A percentile compares a stretch with the other conserved stretches of the same genome.
Evolutionary conservation across 1,140 invertebrate species (phyloP).

Genomic region (Pogonomyrmex californicus): DNA sequence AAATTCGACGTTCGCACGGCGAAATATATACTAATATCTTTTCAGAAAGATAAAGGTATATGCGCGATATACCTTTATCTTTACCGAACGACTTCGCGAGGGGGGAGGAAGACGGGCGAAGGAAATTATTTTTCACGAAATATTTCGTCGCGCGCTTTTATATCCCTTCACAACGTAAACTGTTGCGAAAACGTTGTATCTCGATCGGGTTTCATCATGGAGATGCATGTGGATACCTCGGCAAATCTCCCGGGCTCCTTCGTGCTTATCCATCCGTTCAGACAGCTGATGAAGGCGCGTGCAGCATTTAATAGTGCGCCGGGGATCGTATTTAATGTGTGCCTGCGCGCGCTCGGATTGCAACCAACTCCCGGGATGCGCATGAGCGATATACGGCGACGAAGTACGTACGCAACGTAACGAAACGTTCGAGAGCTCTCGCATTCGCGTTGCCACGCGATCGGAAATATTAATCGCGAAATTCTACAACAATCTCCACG

Average conservation of each 20-base stretch:
- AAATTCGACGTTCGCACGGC: not conserved
- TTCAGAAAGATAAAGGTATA: too few relatives aligned
- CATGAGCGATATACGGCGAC: not conserved
- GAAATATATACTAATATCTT: not conserved
- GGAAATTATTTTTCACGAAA: slow-evolving; percentile 20
- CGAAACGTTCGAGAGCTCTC: slow-evolving; percentile 3
- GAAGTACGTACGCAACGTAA: not conserved
- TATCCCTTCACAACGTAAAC: not conserved
- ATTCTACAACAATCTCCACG: not conserved
- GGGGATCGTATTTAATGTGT: slow-evolving; percentile 47
- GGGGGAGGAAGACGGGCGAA: not conserved
- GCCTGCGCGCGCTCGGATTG: slow-evolving; percentile 38
- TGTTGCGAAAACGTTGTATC: slow-evolving; percentile 36
- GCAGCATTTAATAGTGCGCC: slow-evolving; percentile 46
- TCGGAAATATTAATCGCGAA: not conserved
- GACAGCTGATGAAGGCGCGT: slow-evolving; percentile 41
- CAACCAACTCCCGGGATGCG: slow-evolving; percentile 29
- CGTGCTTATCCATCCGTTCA: slow-evolving; percentile 25
- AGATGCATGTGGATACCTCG: slow-evolving; percentile 26
- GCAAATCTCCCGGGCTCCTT: slow-evolving; percentile 38
- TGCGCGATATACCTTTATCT: too few relatives aligned
- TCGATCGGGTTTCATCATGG: slow-evolving; percentile 42
- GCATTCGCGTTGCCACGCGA: not conserved
- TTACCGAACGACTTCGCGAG: not conserved
- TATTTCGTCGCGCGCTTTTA: not conserved